A percentile compares a stretch with the other conserved stretches of the same genome.
Conservation (phyloP, 1,140 invertebrate genomes). For the Drosophila sproati region DNA sequence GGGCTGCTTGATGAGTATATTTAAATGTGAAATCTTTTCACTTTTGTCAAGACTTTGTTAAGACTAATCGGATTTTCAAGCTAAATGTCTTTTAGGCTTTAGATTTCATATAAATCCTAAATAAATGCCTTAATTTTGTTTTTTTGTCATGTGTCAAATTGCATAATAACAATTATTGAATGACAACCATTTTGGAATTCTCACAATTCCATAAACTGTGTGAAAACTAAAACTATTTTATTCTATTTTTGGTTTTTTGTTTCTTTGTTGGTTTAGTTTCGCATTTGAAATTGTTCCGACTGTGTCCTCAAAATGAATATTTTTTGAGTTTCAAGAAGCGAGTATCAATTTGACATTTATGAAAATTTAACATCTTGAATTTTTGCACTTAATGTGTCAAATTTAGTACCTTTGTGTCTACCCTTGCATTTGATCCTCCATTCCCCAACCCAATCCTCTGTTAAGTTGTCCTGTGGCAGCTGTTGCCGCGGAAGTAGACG, state of each 20-base stretch:
- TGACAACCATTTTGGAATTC: too few species aligned
- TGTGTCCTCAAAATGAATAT: background rate
- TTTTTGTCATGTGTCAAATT: too few species aligned
- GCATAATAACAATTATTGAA: too few species aligned
- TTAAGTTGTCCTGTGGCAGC: conserved; percentile 41
- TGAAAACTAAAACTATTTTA: background rate
- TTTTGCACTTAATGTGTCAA: background rate
- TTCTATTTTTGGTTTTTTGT: too few species aligned
- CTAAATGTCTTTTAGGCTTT: too few species aligned
- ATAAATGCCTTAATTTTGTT: too few species aligned
- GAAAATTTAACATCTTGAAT: background rate
- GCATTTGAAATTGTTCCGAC: background rate
- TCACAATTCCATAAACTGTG: background rate
- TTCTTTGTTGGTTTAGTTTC: too few species aligned
- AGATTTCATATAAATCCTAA: too few species aligned
- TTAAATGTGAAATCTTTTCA: background rate
- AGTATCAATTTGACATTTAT: too few species aligned
- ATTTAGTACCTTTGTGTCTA: background rate
- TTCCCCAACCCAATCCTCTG: background rate
- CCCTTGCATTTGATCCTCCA: conserved; percentile 1
- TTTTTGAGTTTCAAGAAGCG: too few species aligned
- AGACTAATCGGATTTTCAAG: too few species aligned
- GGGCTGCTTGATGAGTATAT: conserved; percentile 14
- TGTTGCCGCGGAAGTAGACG: conserved; percentile 76
- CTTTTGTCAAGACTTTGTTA: too few species aligned